Evolutionary conservation across 2,797 vertebrate species (phyloP).

Genomic region (Nyctibius grandis): DNA sequence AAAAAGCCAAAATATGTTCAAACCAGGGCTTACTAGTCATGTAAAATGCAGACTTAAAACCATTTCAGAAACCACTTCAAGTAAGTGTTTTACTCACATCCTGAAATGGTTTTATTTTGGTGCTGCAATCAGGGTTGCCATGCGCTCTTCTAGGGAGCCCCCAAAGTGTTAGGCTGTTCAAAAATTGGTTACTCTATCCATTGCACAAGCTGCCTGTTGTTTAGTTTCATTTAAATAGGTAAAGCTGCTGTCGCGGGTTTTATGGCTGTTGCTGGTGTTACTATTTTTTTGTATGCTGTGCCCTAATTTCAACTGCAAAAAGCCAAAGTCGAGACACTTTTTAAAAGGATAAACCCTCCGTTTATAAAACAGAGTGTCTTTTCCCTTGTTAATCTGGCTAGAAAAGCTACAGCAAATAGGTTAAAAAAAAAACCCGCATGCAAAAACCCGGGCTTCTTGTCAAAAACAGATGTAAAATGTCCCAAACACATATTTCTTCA

Average conservation of each 20-base stretch:
- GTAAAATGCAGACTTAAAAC: not conserved
- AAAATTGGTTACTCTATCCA: not conserved
- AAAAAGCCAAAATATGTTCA: not conserved
- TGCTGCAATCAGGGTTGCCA: not conserved
- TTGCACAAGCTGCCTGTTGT: not conserved
- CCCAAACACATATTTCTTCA: slow-evolving; percentile 67
- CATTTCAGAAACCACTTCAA: not conserved
- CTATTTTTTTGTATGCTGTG: not conserved
- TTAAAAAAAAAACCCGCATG: not conserved
- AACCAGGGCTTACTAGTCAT: fast-evolving
- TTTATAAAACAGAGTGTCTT: not conserved
- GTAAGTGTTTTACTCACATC: not conserved
- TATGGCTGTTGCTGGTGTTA: not conserved
- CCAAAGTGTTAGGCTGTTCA: not conserved
- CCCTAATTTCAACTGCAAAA: not conserved
- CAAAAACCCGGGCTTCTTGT: slow-evolving; percentile 64
- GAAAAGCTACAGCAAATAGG: slow-evolving; percentile 11
- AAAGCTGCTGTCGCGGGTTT: fast-evolving
- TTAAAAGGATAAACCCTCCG: not conserved
- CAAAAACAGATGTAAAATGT: slow-evolving; percentile 76
- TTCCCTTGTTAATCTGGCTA: not conserved
- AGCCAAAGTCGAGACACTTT: not conserved
- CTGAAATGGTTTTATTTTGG: not conserved
- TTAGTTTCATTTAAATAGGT: not conserved
- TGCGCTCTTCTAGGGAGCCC: not conserved